These are phyloP conservation scores for Smittia sp. DNA, from an alignment of 2,888 invertebrate genomes.

Conservation along the genomic window DNA sequence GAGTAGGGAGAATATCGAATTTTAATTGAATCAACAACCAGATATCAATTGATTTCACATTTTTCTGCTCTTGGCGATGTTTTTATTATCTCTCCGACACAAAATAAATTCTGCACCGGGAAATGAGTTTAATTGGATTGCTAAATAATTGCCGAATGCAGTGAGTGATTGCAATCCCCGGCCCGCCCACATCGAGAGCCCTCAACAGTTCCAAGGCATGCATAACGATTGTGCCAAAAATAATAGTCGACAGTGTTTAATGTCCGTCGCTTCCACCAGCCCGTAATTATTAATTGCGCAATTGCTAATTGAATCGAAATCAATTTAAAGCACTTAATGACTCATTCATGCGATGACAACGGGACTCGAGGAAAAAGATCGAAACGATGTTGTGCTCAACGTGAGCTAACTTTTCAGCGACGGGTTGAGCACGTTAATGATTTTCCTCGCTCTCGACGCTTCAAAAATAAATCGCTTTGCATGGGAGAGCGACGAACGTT, in stretches of 20 bases:
- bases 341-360: conserved; percentile 37
- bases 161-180: not conserved
- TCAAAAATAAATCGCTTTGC: conserved; percentile 35
- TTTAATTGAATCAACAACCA: conserved; percentile 41
- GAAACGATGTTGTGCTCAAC: not conserved
- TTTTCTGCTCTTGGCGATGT: conserved; percentile 10
- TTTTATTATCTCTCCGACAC: conserved; percentile 21
- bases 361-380: not conserved
- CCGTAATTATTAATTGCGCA: conserved; percentile 38
- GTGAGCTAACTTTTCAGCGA: not conserved
- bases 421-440: not conserved
- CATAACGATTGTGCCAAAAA: conserved; percentile 17
- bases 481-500: conserved; percentile 28
- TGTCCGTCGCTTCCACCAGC: conserved; percentile 6
- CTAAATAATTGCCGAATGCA: conserved; percentile 15
- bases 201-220: not conserved
- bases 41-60: conserved; percentile 42
- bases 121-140: conserved; percentile 13
- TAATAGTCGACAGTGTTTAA: conserved; percentile 5
- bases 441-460: not conserved
- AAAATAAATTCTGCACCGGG: conserved; percentile 2
- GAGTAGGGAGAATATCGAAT: conserved; percentile 25
- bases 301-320: conserved; percentile 37
- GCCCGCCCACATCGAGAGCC: not conserved
- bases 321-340: conserved; percentile 36